Evolutionary conservation across 2,797 vertebrate species (phyloP).

Genomic region (Myiothlypis coronata): DNA sequence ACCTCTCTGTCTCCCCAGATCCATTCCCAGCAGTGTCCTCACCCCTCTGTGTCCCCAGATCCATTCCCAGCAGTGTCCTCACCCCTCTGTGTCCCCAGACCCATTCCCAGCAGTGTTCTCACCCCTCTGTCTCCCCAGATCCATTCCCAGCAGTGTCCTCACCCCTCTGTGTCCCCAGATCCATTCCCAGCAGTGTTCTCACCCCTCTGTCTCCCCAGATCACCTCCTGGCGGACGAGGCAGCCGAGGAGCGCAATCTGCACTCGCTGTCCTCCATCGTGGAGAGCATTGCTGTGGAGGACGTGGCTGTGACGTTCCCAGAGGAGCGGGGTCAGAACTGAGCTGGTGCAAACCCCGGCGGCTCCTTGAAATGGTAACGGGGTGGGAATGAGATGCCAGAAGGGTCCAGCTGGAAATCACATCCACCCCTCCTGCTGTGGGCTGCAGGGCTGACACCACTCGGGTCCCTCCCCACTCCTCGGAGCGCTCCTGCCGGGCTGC

Average conservation of each 20-base stretch:
- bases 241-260: conserved; percentile 85
- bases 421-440: background rate
- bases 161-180: background rate
- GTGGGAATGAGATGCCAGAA: background rate
- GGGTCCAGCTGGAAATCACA: background rate
- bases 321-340: conserved; percentile 76
- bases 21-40: background rate
- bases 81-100: background rate
- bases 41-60: background rate
- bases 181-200: background rate
- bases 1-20: background rate
- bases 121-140: background rate
- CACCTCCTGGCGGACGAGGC: conserved; percentile 84
- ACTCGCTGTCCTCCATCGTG: conserved; percentile 91
- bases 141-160: background rate
- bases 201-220: conserved; percentile 71
- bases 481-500: background rate
- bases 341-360: background rate
- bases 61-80: background rate
- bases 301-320: conserved; percentile 76
- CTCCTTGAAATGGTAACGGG: background rate
- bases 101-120: background rate
- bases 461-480: background rate
- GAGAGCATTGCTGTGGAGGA: conserved; percentile 86
- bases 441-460: background rate